Evolutionary conservation across 2,797 vertebrate species (phyloP), one percentile per base, ranked within the genome.

Genomic region (Enteromius treurensis): DNA sequence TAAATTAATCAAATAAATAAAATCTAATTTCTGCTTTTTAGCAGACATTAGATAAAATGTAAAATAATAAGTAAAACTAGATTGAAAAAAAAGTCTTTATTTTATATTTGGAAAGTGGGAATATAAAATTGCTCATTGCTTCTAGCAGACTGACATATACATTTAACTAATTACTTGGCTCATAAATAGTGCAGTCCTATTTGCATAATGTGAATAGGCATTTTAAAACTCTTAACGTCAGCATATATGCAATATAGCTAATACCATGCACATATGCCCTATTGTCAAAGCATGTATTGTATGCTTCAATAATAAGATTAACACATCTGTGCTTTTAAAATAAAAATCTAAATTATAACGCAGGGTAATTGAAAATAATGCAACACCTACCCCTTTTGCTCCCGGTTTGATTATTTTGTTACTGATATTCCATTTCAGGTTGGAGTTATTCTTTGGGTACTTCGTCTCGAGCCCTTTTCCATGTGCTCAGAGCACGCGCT

Each of bases 401-500:
- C 40, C 37, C 55, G 5, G 64, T 73, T n/a, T 75, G n/a, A 53
- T 69, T 75, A 17, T 23, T 29, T 55, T 60, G 3, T 65, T 76
- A 70, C n/a, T 70, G 82, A 84, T 90, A 93, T 90, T 91, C 92
- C 92, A 32, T 70, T 86, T 80, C 49, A 83, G 85, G 68, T 84
- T 89, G 86, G 87, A 83, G 84, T 86, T 87, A 58, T 84, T 79
- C 76, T 81, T 81, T 69, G 69, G 79, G 19, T 77, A 79, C 90
- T 88, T 84, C 90, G 91, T 89, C 92, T 92, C 91, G 86, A 92
- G 92, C 91, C 91, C 86, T 88, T 90, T 93, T 93, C 92, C 94
- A 95, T 93, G 94, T 94, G 94, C 94, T 93, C 91, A 86, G 88
- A 92, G 90, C 91, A 81, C 92, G 94, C 92, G 92, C 93, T 92